Evolutionary conservation across 2,113 vertebrate genomes (phyloP).

Genomic region (Chauna torquata): DNA sequence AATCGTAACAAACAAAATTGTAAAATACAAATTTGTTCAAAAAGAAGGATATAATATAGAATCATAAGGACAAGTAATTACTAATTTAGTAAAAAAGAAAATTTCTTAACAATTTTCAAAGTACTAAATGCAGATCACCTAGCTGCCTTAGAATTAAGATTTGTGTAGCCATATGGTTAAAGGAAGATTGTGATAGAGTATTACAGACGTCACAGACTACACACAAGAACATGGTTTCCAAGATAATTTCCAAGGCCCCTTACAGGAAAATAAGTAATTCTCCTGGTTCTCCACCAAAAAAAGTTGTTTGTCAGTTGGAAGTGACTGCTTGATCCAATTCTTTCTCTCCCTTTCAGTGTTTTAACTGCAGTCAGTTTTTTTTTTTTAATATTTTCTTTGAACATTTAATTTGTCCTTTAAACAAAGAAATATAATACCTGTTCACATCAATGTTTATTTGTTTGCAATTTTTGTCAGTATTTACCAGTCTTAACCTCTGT

Average conservation of each 20-base stretch:
- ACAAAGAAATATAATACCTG: neutral
- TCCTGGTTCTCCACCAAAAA: neutral
- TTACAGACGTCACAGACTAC: neutral
- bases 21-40: neutral
- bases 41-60: neutral
- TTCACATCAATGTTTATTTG: neutral
- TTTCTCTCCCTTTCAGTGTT: neutral
- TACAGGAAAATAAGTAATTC: neutral
- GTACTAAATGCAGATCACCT: neutral
- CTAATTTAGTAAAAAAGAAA: neutral
- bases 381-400: neutral
- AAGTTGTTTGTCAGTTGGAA: neutral
- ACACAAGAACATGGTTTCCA: neutral
- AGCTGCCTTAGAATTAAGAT: neutral
- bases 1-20: neutral
- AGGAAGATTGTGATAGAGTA: neutral
- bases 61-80: neutral
- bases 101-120: neutral
- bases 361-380: neutral
- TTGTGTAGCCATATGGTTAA: neutral
- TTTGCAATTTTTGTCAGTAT: neutral
- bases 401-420: neutral
- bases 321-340: neutral
- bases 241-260: neutral
- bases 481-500: neutral